These are phyloP conservation scores for Heliconius ethilla DNA, from an alignment of 2,888 invertebrate genomes.

Conservation along the genomic window DNA sequence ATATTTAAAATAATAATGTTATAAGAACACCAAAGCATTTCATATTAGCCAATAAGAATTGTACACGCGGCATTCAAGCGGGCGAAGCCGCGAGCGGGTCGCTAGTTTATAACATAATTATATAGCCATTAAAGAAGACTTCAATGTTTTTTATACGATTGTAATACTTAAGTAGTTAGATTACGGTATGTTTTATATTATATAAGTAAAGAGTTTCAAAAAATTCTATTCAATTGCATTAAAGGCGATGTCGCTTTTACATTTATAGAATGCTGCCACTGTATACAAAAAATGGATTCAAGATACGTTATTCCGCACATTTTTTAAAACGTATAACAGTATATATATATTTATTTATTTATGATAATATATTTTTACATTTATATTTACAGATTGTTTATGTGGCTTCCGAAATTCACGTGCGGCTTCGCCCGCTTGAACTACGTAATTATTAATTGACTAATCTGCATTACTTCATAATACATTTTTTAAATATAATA, in stretches of 20 bases:
- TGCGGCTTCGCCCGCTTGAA: too few relatives aligned
- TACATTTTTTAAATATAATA: too few relatives aligned
- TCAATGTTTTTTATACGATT: slow-evolving; percentile 17
- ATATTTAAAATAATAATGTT: too few relatives aligned
- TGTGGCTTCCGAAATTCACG: background rate
- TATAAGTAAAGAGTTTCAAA: slow-evolving; percentile 51
- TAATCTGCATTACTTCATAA: too few relatives aligned
- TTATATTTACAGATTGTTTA: background rate
- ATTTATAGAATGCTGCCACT: slow-evolving; percentile 46
- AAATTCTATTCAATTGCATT: slow-evolving; percentile 66
- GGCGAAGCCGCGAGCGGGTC: background rate
- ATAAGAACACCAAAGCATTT: too few relatives aligned
- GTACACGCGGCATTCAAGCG: background rate
- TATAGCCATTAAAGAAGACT: slow-evolving; percentile 14
- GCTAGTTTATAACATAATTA: background rate
- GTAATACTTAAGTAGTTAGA: slow-evolving; percentile 14
- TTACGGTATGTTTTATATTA: slow-evolving; percentile 30
- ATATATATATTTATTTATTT: slow-evolving; percentile 3
- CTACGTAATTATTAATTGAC: too few relatives aligned
- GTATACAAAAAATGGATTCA: background rate
- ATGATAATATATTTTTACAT: background rate
- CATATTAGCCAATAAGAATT: background rate
- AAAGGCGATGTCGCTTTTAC: slow-evolving; percentile 58
- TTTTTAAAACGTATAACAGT: slow-evolving; percentile 5
- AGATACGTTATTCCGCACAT: slow-evolving; percentile 21